Conservation (phyloP, 2,797 vertebrate genomes). For the Smutsia temminckii region DNA sequence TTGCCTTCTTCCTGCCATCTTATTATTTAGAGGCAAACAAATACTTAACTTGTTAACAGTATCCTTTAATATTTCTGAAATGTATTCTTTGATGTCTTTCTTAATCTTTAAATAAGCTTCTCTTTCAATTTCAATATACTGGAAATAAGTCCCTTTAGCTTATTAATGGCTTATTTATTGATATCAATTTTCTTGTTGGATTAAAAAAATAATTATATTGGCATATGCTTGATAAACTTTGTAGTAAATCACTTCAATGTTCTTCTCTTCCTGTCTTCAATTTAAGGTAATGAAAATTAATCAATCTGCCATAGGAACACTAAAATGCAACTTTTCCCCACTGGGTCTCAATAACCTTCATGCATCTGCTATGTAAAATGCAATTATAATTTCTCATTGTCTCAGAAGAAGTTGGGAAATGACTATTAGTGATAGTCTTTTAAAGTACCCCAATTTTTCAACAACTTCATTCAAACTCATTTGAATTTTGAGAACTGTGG, state of each 20-base stretch:
- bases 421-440: neutral
- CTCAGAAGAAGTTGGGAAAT: constrained; percentile 41
- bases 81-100: constrained; percentile 61
- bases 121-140: constrained; percentile 64
- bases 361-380: constrained; percentile 40
- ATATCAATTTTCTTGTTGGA: constrained; percentile 74
- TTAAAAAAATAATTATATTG: constrained; percentile 78
- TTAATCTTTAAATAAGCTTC: constrained; percentile 78
- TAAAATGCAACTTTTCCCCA: constrained; percentile 39
- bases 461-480: neutral
- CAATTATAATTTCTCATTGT: constrained; percentile 63
- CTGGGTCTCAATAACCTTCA: constrained; percentile 54
- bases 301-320: constrained; percentile 51
- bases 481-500: constrained; percentile 43
- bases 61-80: constrained; percentile 67
- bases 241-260: constrained; percentile 69
- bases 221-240: constrained; percentile 71
- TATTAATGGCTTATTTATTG: constrained; percentile 77
- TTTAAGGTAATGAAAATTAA: constrained; percentile 68
- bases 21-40: constrained; percentile 57
- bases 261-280: constrained; percentile 64
- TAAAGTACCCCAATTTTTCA: constrained; percentile 27
- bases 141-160: constrained; percentile 67
- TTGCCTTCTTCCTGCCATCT: constrained; percentile 57
- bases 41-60: constrained; percentile 66